phyloP scores from a whole-genome alignment of 2,113 vertebrate genomes.

The Phrynocephalus versicolor region DNA sequence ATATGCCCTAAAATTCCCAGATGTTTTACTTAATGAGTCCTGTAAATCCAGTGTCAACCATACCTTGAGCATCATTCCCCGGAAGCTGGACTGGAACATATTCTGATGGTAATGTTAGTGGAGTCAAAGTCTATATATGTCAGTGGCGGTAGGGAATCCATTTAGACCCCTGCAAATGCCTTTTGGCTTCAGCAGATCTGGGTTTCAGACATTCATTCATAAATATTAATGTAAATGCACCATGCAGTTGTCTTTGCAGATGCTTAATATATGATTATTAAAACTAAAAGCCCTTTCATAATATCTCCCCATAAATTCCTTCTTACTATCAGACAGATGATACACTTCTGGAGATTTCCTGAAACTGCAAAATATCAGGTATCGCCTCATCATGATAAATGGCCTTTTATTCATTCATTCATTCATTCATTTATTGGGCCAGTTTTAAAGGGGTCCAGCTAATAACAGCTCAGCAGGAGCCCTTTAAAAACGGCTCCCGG shows the following conservation, averaged over 20 bases:
- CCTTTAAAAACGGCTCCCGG: too few species aligned
- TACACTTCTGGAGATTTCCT: constrained; percentile 5
- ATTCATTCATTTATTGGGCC: too few species aligned
- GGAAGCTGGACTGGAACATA: not conserved
- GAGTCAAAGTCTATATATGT: not conserved
- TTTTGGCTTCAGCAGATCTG: constrained; percentile 2
- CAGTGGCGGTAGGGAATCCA: not conserved
- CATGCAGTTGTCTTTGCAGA: not conserved
- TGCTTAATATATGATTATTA: constrained; percentile 19
- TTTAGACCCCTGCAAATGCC: not conserved
- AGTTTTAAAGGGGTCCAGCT: too few species aligned
- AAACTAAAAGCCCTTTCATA: constrained; percentile 23
- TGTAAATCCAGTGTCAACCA: not conserved
- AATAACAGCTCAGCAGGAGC: too few species aligned
- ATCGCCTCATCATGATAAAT: not conserved
- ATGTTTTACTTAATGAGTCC: not conserved
- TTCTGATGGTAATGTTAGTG: not conserved
- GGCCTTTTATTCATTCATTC: not conserved
- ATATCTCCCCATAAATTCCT: constrained; percentile 10
- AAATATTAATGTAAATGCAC: constrained; percentile 31
- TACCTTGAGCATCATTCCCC: not conserved
- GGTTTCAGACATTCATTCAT: constrained; percentile 4
- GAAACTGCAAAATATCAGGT: constrained; percentile 12
- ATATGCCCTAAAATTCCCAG: not conserved
- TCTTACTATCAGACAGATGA: not conserved